Evolutionary conservation across 2,113 vertebrate genomes (phyloP), one percentile per base, ranked within the genome.

Genomic region (Parus major): DNA sequence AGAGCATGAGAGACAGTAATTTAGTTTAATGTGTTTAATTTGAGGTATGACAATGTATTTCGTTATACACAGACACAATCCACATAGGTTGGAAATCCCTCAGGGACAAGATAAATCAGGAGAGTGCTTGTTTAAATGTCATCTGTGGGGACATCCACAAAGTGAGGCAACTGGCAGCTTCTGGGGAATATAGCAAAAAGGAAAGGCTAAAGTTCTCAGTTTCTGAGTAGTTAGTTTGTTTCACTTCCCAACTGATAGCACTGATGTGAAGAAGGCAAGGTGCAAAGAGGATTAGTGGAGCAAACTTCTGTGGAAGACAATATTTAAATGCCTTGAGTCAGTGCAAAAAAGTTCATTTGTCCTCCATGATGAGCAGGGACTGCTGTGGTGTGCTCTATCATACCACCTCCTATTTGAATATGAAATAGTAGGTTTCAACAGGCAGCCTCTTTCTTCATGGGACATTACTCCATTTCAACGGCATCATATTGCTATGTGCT

Each of bases 351-450:
- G 33, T 81, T 90, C 7, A 35, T 56, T 73, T 90, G 65, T 70
- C 46, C 55, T 77, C n/a, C 59, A 14, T 71, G 60, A 78, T 11
- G 24, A 68, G 49, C 1, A 1, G 56, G 82, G 71, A 46, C 50
- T 69, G 41, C 60, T 92, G 55, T 49, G 61, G 79, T 81, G 72
- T 79, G 33, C 53, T 83, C 90, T 88, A 64, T 75, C 69, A 76
- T 75, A 90, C 76, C 49, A 84, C 65, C 92, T 93, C 93, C 94
- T 91, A 91, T 93, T 95, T 95, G 77, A 91, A 94, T 87, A 61
- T 93, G 96, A 97, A 97, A 95, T 82, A 91, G 52, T 82, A 91
- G 71, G 93, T 97, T 97, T 97, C 97, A 96, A 95, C 95, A 97
- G 95, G 92, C 91, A 53, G 64, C 39, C 76, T 96, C 95, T 97